phyloP scores from a whole-genome alignment of 2,797 vertebrate species.

The Parauchenoglanis ngamensis region DNA sequence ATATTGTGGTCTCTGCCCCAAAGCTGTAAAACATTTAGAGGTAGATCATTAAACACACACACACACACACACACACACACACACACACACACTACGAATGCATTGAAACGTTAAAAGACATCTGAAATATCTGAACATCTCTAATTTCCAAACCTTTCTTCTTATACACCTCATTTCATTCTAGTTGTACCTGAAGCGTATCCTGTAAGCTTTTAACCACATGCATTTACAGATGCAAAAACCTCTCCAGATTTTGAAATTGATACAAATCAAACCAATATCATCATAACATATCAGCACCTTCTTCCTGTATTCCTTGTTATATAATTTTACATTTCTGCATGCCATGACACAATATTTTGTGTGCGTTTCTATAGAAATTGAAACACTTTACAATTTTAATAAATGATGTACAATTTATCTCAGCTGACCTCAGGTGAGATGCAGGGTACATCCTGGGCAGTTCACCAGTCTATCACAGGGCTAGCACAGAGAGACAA shows the following conservation, averaged over 20 bases:
- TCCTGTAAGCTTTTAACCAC: not conserved
- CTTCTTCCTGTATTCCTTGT: not conserved
- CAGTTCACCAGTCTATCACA: no score
- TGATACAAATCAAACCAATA: not conserved
- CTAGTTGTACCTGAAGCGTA: not conserved
- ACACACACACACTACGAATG: not conserved
- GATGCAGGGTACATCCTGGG: no score
- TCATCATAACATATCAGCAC: not conserved
- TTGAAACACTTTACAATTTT: no score
- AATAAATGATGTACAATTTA: no score
- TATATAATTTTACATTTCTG: not conserved
- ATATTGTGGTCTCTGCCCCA: conserved; percentile 24
- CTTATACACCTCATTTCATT: not conserved
- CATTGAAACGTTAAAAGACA: not conserved
- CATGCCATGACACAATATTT: not conserved
- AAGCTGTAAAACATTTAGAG: conserved; percentile 17
- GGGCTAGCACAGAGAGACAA: no score
- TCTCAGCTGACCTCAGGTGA: no score
- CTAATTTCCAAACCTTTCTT: not conserved
- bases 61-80: not conserved
- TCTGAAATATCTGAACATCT: not conserved
- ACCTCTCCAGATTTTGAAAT: not conserved
- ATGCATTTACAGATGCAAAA: not conserved
- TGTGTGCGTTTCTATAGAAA: not conserved
- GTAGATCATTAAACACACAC: conserved; percentile 12